Base-by-base conservation (phyloP, 2,113 vertebrate species). In the Haemorhous mexicanus region DNA sequence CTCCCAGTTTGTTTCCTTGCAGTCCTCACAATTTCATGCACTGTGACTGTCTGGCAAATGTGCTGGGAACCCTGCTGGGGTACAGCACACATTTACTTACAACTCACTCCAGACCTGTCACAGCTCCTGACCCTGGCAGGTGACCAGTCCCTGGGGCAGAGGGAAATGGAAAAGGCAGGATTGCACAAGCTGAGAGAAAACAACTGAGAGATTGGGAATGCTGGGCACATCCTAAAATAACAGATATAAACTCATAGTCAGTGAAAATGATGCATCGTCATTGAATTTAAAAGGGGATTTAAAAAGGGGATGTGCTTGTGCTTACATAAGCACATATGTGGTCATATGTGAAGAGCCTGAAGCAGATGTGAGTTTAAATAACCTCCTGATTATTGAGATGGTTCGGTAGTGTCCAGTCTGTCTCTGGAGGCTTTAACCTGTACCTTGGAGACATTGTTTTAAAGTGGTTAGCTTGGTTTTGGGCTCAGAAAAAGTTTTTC, bases 31-130 rank as follows among this genome's bases (percentile, higher is more conserved):
- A 2, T 83, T 78, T 32, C 47, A 20, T 55, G 41, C 43, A 6
- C 63, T 63, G 55, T 63, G 46, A 35, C 59, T 13, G 1, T 62
- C 55, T 88, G 79, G 64, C 30, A 56, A 55, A 75, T 27, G 82
- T 47, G n/a, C 75, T 66, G 86, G 62, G 55, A 90, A 4, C 63
- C 67, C 62, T 1, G 1, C 85, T 73, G 67, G 46, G 55, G 3
- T 66, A 24, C 68, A 62, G 3, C 32, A 73, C 58, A 6, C 28
- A 2, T 49, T 67, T 44, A 8, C 26, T 37, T 83, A 33, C 24
- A 46, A 0, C 62, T 83, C 0, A 0, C 35, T 84, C 41, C 68
- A 77, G 18, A 69, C 41, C 53, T 56, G 30, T 67, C 75, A 27
- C 53, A 69, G 59, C 49, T 69, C 76, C 61, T 87, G 35, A 33